A percentile compares a stretch with the other conserved stretches of the same genome.
phyloP scores from a whole-genome alignment of 2,797 vertebrate genomes.

The Sylvilagus floridanus region DNA sequence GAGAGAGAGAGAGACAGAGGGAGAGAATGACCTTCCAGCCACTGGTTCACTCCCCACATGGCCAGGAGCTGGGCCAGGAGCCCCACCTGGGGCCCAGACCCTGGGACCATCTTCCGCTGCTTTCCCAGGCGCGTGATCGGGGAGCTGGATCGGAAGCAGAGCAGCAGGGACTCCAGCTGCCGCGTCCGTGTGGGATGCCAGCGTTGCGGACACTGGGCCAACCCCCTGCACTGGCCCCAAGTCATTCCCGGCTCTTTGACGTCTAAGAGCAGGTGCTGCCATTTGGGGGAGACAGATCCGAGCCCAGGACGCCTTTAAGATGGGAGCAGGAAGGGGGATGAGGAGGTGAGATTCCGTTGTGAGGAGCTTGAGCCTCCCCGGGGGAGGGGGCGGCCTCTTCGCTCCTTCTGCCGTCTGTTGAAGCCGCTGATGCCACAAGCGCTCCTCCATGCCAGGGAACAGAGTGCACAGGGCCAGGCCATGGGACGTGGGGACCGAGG shows the following conservation, averaged over 20 bases:
- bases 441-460: not conserved
- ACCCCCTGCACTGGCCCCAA: not conserved
- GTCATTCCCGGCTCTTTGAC: not conserved
- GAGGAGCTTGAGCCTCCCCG: not conserved
- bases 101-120: no score
- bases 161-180: no score
- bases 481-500: not conserved
- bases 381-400: not conserved
- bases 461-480: not conserved
- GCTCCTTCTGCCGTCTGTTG: not conserved
- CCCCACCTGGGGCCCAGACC: no score
- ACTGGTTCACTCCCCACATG: no score
- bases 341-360: not conserved
- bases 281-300: not conserved
- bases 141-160: no score
- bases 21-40: no score
- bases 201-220: no score
- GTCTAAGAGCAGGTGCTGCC: not conserved
- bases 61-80: no score
- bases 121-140: no score
- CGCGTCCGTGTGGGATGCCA: no score
- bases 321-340: not conserved
- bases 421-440: not conserved
- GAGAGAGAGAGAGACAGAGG: no score
- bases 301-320: not conserved